Evolutionary conservation across 2,797 vertebrate species (phyloP).

Genomic region (Alfaro cultratus): DNA sequence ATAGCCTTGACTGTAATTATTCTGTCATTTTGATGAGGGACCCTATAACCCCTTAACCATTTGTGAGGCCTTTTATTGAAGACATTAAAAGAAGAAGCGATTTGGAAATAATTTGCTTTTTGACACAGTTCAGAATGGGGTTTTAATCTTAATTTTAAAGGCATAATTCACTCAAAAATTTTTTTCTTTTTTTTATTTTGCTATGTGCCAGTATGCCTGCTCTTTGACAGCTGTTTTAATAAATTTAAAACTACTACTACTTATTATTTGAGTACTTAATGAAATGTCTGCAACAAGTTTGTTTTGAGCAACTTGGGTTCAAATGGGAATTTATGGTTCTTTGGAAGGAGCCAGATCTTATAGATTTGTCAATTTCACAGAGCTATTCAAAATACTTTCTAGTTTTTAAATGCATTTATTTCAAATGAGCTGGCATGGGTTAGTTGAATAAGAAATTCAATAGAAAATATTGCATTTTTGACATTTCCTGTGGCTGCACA

Average conservation of each 20-base stretch:
- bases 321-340: neutral
- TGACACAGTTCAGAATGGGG: conserved; percentile 40
- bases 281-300: neutral
- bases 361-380: neutral
- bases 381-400: neutral
- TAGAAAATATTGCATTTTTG: neutral
- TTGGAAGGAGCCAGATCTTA: neutral
- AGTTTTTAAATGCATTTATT: neutral
- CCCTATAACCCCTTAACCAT: conserved; percentile 61
- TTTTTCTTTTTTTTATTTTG: neutral
- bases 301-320: neutral
- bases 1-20: conserved; percentile 58
- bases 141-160: conserved; percentile 51
- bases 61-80: conserved; percentile 68
- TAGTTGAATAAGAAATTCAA: neutral
- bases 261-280: neutral
- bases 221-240: neutral
- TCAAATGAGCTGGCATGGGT: neutral
- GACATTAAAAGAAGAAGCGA: conserved; percentile 50
- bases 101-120: conserved; percentile 59
- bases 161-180: conserved; percentile 27
- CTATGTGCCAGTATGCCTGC: neutral
- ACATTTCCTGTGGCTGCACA: neutral
- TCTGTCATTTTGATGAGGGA: conserved; percentile 67
- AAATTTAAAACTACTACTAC: too few species aligned